Evolutionary conservation across 2,113 vertebrate genomes (phyloP).

Genomic region (Arothron firmamentum): DNA sequence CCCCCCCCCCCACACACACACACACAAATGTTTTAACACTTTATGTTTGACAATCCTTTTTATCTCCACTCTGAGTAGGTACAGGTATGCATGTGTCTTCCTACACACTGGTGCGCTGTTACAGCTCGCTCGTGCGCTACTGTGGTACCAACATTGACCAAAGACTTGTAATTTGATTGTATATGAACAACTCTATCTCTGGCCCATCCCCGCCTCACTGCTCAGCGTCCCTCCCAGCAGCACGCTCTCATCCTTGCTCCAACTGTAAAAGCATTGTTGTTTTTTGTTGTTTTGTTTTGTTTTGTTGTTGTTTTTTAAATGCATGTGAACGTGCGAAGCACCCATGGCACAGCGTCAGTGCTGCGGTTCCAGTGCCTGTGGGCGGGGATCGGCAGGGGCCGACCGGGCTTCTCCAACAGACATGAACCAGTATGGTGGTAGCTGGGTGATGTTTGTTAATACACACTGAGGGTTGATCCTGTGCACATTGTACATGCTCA

Average conservation of each 20-base stretch:
- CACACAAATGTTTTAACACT: conserved; percentile 18
- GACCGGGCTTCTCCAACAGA: conserved; percentile 83
- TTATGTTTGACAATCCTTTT: conserved; percentile 75
- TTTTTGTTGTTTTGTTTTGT: background rate
- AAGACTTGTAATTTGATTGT: conserved; percentile 82
- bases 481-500: conserved; percentile 82
- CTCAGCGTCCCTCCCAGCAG: conserved; percentile 48
- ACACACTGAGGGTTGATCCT: conserved; percentile 83
- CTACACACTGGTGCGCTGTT: conserved; percentile 21
- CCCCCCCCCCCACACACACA: background rate
- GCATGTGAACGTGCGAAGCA: conserved; percentile 50
- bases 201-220: conserved; percentile 51
- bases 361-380: conserved; percentile 64
- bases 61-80: conserved; percentile 46
- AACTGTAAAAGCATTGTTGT: conserved; percentile 17
- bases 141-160: conserved; percentile 76
- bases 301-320: conserved; percentile 1
- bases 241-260: conserved; percentile 20
- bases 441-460: conserved; percentile 85
- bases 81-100: conserved; percentile 46
- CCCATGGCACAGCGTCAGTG: conserved; percentile 9
- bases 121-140: conserved; percentile 56
- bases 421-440: conserved; percentile 72
- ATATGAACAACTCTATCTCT: conserved; percentile 58
- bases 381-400: conserved; percentile 63